phyloP scores from a whole-genome alignment of 2,888 invertebrate genomes.

The Cordilura impudica region DNA sequence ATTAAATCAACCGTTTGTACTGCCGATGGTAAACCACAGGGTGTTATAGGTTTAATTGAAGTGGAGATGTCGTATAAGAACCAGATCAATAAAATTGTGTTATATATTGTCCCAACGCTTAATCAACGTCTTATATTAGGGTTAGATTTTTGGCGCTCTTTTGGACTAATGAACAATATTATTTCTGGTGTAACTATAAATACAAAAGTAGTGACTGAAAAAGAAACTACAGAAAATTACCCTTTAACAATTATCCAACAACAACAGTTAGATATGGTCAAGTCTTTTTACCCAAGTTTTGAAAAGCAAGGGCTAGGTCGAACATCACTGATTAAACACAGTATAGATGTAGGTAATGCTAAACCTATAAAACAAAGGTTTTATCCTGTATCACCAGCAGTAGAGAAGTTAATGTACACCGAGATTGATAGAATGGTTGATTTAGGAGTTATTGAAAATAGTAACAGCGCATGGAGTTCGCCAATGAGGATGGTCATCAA shows the following conservation, averaged over 20 bases:
- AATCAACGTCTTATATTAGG: neutral
- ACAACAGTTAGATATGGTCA: slow-evolving; percentile 17
- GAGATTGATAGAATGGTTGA: too few species aligned
- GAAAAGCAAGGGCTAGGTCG: slow-evolving; percentile 45
- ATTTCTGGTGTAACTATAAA: too few species aligned
- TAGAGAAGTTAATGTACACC: too few species aligned
- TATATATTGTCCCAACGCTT: neutral
- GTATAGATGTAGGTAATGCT: slow-evolving; percentile 52
- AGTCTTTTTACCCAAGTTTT: slow-evolving; percentile 9
- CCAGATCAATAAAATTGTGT: too few species aligned
- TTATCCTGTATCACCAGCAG: too few species aligned
- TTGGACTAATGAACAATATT: neutral
- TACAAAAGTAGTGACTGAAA: too few species aligned
- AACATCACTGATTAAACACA: slow-evolving; percentile 45
- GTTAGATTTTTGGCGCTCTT: slow-evolving; percentile 11
- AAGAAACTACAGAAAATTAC: neutral
- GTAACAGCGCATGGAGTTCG: too few species aligned
- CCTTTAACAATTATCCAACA: neutral
- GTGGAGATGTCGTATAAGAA: too few species aligned
- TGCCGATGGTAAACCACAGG: neutral
- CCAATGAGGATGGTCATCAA: too few species aligned
- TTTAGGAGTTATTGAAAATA: too few species aligned
- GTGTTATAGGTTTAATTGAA: neutral
- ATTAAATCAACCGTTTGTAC: neutral
- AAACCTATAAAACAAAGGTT: slow-evolving; percentile 58